A percentile compares a stretch with the other conserved stretches of the same genome.
Evolutionary conservation across 2,888 invertebrate species (phyloP).

Genomic region (Matsumyia berberina): DNA sequence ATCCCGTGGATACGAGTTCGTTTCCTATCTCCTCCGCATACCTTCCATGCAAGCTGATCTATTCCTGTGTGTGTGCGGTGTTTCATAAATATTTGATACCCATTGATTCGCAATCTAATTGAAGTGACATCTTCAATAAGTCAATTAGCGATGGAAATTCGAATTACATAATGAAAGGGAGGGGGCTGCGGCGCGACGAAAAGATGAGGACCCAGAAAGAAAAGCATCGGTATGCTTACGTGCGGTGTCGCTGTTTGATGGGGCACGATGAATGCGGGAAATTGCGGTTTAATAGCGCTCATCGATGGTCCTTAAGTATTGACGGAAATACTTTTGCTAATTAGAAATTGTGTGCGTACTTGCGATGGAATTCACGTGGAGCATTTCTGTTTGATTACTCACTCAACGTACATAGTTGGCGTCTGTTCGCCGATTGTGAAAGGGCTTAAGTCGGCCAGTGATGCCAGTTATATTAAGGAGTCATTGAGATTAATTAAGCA

Average conservation of each 20-base stretch:
- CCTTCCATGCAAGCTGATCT: slow-evolving; percentile 14
- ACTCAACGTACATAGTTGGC: too few species aligned
- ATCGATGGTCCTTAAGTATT: slow-evolving; percentile 16
- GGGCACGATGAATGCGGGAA: slow-evolving; percentile 2
- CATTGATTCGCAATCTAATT: slow-evolving; percentile 32
- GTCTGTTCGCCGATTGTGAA: too few species aligned
- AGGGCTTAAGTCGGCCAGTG: too few species aligned
- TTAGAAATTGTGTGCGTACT: slow-evolving; percentile 4
- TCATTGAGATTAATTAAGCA: too few species aligned
- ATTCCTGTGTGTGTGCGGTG: neutral
- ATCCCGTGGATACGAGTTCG: too few species aligned
- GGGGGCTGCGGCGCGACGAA: neutral
- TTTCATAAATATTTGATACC: slow-evolving; percentile 36
- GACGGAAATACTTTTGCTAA: slow-evolving; percentile 14
- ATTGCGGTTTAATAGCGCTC: slow-evolving; percentile 30
- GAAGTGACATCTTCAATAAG: slow-evolving; percentile 42
- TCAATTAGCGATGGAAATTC: slow-evolving; percentile 40
- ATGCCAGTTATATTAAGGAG: too few species aligned
- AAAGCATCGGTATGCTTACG: neutral
- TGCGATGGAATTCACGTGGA: neutral
- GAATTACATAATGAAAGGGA: neutral
- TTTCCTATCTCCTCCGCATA: neutral
- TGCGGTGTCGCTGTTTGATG: neutral
- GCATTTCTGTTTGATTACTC: neutral
- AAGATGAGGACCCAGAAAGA: neutral